Base-by-base conservation (phyloP, 2,797 vertebrate species). In the Phalanger gymnotis region DNA sequence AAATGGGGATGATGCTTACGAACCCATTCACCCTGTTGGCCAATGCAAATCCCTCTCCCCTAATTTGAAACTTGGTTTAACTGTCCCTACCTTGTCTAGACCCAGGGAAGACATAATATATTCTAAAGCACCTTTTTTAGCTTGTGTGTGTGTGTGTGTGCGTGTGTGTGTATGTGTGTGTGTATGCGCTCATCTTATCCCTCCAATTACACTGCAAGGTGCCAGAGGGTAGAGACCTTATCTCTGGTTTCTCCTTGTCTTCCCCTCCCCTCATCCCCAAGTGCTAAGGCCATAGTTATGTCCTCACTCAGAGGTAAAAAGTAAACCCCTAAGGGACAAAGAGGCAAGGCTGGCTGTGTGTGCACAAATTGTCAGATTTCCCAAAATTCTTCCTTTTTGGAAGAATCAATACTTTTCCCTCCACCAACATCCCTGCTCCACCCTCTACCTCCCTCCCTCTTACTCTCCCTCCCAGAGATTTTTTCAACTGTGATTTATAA, bases 141-240 rank as follows among this genome's bases (percentile, higher is more conserved):
- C 28, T 93, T 22, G 90, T 93, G 90, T 93, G 55, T 95, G n/a
- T n/a, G n/a, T 90, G 19, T 31, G 91, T 94, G 94, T 94, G 56
- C n/a, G n/a, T n/a, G n/a, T 90, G 19, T 31, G 91, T 94, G 94
- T 94, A 54, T 93, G 90, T 93, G 55, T 95, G n/a, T n/a, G n/a
- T 90, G 19, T 31, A 91, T 94, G 94, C 93, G 56, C 28, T 93
- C 31, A 1, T n/a, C 81, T 95, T 3, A 90, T 47, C n/a, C 51
- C 53, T 87, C 91, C 94, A 55, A n/a, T 94, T 94, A 94, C 91
- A 81, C 95, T 34, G 47, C 6, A 92, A 94, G 92, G 34, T 94
- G 94, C 95, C 30, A 31, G 19, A 34, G 92, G 54, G 87, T 57
- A 81, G 54, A 53, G 47, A 87, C 10, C 19, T 73, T 22, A 40